Base-by-base conservation (phyloP, 2,888 invertebrate species). In the Latheticus oryzae region DNA sequence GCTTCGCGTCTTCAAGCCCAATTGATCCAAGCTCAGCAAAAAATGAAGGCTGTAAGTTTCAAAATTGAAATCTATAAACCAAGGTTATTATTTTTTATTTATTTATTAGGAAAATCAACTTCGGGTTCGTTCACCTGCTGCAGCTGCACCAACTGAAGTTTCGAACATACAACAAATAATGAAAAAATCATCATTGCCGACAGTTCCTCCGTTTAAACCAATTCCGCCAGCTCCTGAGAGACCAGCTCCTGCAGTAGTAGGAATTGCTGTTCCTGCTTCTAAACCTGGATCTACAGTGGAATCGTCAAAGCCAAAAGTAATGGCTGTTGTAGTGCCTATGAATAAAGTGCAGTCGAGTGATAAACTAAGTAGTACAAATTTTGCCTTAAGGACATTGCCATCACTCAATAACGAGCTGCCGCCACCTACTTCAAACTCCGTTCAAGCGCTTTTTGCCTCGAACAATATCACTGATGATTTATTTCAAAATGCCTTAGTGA, bases 391-490 rank as follows among this genome's bases (percentile, higher is more conserved):
- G 57, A 72, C 74, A 15, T 56, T 75, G 50, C 73, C 73, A 2
- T 63, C 72, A 12, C 62, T 69, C 38, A 68, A 66, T 42, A 67
- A 71, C 51, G 66, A 69, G 33, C 57, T 70, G 21, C 63, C 71
- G 5, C 66, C 69, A 58, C 52, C 66, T 5, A 67, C 64, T 47
- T 60, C 70, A 11, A 76, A 73, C 60, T 70, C 75, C 7, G 62
- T 77, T 9, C 73, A 76, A 60, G 60, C 70, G 13, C 57, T 76
- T 28, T 59, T 75, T 28, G 85, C 87, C 54, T 88, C 88, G 2
- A 89, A 90, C 8, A 93, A 93, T 71, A 86, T 91, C 12, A 89
- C 89, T 0, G 87, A 89, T 72, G 90, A 90, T 56, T 88, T 89
- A 3, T 84, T 92, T 1, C 88, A 91, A 69, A 86, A 89, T 5